These are phyloP conservation scores for Drosophila seguyi DNA, from an alignment of 1,140 invertebrate genomes.

Conservation along the genomic window DNA sequence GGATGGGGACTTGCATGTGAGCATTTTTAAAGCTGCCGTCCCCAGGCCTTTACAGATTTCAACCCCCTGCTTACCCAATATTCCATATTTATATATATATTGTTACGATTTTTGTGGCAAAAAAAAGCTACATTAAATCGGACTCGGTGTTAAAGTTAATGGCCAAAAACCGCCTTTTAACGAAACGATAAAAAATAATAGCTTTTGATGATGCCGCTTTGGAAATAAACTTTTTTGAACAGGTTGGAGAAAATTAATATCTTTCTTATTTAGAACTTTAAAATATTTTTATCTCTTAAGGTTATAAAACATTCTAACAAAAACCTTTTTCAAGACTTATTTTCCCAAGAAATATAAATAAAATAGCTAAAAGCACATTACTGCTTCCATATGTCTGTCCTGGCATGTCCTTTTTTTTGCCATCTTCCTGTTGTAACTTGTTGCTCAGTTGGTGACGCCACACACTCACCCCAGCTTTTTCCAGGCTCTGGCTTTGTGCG, in stretches of 20 bases:
- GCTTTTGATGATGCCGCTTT: too few relatives aligned
- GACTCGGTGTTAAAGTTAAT: not conserved
- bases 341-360: too few relatives aligned
- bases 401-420: not conserved
- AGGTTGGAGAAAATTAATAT: not conserved
- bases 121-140: not conserved
- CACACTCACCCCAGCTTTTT: not conserved
- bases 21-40: not conserved
- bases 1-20: slow-evolving; percentile 11
- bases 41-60: slow-evolving; percentile 3
- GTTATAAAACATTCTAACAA: not conserved
- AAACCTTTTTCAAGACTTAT: too few relatives aligned
- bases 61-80: not conserved
- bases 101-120: not conserved
- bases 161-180: too few relatives aligned
- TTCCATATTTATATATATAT: not conserved
- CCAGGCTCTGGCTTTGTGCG: not conserved
- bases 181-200: too few relatives aligned
- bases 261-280: not conserved
- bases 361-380: not conserved
- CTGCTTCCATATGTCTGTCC: not conserved
- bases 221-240: too few relatives aligned
- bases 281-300: not conserved
- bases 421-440: slow-evolving; percentile 41
- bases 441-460: slow-evolving; percentile 45